phyloP scores from a whole-genome alignment of 1,140 invertebrate species.

The Ceratitis capitata region DNA sequence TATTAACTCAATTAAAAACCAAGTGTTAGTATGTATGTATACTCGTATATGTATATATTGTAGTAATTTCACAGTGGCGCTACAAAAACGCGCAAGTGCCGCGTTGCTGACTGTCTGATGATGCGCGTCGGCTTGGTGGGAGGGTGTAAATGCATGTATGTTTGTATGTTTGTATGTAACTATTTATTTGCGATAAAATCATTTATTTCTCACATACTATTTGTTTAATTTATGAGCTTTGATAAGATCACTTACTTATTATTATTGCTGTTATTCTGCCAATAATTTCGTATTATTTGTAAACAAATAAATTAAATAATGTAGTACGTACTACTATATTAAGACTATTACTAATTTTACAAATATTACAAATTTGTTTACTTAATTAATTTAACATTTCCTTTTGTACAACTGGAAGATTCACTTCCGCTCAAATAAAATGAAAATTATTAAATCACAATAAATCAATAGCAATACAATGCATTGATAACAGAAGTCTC shows the following conservation, averaged over 20 bases:
- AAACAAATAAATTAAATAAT: slow-evolving; percentile 26
- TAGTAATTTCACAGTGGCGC: not conserved
- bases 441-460: not conserved
- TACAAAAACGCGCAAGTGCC: not conserved
- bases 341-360: too few species aligned
- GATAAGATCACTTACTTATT: slow-evolving; percentile 18
- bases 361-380: not conserved
- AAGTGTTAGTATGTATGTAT: not conserved
- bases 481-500: not conserved
- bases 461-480: too few species aligned
- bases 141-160: not conserved
- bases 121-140: not conserved
- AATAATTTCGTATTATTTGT: not conserved
- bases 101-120: not conserved
- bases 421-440: not conserved
- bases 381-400: not conserved
- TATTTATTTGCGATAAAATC: too few species aligned
- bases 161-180: not conserved
- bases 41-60: too few species aligned
- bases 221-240: not conserved
- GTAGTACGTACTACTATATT: too few species aligned
- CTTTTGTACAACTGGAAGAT: not conserved
- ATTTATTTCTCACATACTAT: not conserved
- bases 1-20: slow-evolving; percentile 19
- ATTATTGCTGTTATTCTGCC: not conserved